Evolutionary conservation across 2,113 vertebrate species (phyloP), one percentile per base, ranked within the genome.

Genomic region (Ptilonorhynchus violaceus): DNA sequence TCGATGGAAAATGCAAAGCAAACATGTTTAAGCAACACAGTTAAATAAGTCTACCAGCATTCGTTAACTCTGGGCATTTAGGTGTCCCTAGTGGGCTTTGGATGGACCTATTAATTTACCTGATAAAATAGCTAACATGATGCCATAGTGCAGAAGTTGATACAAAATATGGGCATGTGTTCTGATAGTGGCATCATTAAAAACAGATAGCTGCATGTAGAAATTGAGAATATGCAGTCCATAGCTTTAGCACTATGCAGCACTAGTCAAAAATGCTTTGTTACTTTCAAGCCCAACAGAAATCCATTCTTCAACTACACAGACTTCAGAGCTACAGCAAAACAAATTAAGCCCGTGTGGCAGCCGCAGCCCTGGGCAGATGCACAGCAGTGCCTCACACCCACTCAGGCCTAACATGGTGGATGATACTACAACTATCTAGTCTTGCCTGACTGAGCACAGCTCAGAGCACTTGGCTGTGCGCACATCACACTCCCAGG

Each of bases 1-100:
- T 44, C 0, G 7, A 63, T 27, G 24, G 17, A 89, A 96, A 93
- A 91, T 22, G 59, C 80, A 96, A 91, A 92, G 76, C 60, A 92
- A 95, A 81, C 55, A 30, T 4, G 20, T 86, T 93, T 58, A 94
- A 70, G 16, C 23, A 67, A 77, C 28, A 62, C 0, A 46, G 41
- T 62, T 85, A 72, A 89, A 3, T 27, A 58, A 64, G 52, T 17
- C 41, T 64, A 63, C 11, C 22, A 69, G 39, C 33, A 80, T 35
- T 62, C 68, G 20, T 33, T 69, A 90, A 75, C 15, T 76, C 19
- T 3, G 56, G 22, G 41, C 41, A 68, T 89, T 83, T 22, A 73
- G 11, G 30, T 73, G 63, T 41, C 39, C 52, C 19, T 39, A 1
- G 1, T 5, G 2, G 24, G 27, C 28, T 95, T 35, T 93, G 37